Base-by-base conservation (phyloP, 2,888 invertebrate genomes). In the Machimus atricapillus region DNA sequence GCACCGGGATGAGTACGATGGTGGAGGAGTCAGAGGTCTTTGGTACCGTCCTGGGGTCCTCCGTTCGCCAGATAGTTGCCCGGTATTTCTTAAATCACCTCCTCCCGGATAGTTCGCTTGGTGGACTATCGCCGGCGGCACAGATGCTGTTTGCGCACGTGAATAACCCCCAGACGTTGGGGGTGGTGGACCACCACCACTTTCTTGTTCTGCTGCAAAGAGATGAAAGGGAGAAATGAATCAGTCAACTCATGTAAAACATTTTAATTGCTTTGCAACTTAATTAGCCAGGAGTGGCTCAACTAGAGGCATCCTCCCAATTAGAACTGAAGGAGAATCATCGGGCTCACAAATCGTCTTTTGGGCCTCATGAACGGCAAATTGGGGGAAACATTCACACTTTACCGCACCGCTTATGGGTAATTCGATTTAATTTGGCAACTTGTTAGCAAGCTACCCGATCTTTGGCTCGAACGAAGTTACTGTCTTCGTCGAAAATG, bases 11-110 rank as follows among this genome's bases (percentile, higher is more conserved):
- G 92, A 90, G 86, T 92, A 92, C 43, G 91, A 89, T 74, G 92
- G 92, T 23, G 92, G 92, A 46, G 92, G 92, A 37, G 92, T 91
- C 40, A 90, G 31, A n/a, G 86, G 58, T 2, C 66, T 58, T n/a
- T n/a, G 66, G n/a, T 78, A 34, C 5, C 66, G 58, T 66, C 40
- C 78, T 12, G 43, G 86, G 43, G 19, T 66, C 58, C 56, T 40
- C 27, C 40, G 58, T n/a, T 86, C 66, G 1, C 8, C 66, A 56
- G 31, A 37, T 56, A 31, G 73, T 27, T 52, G 46, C n/a, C 43
- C 56, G 58, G 66, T 46, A 74, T 43, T 85, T 74, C 40, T 37
- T 43, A 56, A 16, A 77, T 58, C 37, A 37, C 16, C 58, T 78
- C 77, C 37, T 31, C 31, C 76, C 12, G 52, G 31, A 66, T 66